These are phyloP conservation scores for Cinclus cinclus DNA, from an alignment of 2,113 vertebrate genomes.

Conservation along the genomic window DNA sequence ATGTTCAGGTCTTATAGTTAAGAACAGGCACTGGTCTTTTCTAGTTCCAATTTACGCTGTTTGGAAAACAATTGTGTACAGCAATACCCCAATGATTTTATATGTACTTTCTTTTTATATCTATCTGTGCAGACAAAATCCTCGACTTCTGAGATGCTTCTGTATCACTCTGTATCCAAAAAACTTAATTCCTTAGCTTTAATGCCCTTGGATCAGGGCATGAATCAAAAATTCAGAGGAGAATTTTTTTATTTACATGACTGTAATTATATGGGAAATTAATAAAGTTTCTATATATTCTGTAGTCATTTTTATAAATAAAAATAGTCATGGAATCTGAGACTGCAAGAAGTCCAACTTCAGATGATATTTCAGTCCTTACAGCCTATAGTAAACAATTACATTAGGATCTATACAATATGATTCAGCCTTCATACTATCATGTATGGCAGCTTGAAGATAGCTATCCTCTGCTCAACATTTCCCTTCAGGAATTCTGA, in stretches of 20 bases:
- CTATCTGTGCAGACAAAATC: neutral
- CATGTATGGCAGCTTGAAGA: neutral
- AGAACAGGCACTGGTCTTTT: neutral
- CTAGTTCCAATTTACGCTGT: neutral
- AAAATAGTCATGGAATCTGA: neutral
- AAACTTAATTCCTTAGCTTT: neutral
- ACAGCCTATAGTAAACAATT: neutral
- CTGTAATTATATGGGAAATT: neutral
- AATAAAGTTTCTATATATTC: neutral
- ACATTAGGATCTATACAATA: neutral
- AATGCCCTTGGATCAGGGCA: neutral
- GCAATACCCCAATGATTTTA: neutral
- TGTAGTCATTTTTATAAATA: neutral
- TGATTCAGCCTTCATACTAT: neutral
- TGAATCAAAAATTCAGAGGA: neutral
- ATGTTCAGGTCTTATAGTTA: neutral
- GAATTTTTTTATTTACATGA: neutral
- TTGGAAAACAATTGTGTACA: neutral
- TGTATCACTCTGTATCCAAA: neutral
- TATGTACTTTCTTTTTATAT: neutral
- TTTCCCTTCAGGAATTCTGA: neutral
- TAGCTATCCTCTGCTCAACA: neutral
- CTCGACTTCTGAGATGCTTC: neutral
- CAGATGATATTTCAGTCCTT: neutral
- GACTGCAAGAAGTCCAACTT: neutral